phyloP scores from a whole-genome alignment of 2,113 vertebrate species.

The Ctenodactylus gundi region DNA sequence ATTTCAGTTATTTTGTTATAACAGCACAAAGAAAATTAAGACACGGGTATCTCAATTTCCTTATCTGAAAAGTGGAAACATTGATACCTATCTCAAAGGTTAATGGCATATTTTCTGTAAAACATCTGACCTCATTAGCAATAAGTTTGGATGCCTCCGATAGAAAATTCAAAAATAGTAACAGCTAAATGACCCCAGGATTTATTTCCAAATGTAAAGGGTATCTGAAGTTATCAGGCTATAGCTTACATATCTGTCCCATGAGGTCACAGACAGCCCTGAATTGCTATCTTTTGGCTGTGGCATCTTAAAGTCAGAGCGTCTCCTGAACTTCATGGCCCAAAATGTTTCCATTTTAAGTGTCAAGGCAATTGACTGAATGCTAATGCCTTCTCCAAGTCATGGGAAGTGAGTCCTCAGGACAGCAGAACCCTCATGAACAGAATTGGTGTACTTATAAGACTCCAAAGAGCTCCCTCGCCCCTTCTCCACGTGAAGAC shows the following conservation, averaged over 20 bases:
- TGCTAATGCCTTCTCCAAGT: too few species aligned
- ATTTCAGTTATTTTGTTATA: not conserved
- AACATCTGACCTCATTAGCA: not conserved
- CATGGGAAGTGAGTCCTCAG: not conserved
- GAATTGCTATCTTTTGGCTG: not conserved
- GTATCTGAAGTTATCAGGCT: not conserved
- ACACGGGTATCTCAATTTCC: not conserved
- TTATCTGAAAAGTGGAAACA: not conserved
- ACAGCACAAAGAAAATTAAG: not conserved
- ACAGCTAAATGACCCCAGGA: not conserved
- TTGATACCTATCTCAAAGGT: not conserved
- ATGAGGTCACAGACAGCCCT: not conserved
- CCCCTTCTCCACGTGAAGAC: not conserved
- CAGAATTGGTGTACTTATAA: not conserved
- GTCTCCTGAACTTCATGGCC: not conserved
- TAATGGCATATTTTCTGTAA: not conserved
- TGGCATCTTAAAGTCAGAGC: not conserved
- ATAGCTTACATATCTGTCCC: not conserved
- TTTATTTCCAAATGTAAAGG: not conserved
- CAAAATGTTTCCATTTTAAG: not conserved
- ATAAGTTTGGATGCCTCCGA: not conserved
- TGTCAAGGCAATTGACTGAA: not conserved
- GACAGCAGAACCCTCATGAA: too few species aligned
- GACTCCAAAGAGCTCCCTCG: not conserved
- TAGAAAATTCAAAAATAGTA: conserved; percentile 22